phyloP scores from a whole-genome alignment of 2,113 vertebrate species.

The Osmerus eperlanus region DNA sequence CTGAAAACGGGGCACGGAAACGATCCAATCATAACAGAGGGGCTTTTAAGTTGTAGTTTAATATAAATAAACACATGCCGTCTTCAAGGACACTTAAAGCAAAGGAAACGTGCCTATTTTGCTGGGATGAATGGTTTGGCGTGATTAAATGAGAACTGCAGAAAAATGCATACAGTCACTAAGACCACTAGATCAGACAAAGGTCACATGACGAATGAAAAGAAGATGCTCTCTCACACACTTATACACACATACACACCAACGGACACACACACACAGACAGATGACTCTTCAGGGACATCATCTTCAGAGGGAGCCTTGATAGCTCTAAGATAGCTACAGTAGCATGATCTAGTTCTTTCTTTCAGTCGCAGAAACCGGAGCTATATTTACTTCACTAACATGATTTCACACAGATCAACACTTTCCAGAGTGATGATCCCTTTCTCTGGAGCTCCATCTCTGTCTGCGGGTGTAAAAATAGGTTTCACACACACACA shows the following conservation, averaged over 20 bases:
- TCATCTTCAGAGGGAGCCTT: conserved; percentile 16
- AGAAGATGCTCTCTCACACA: neutral
- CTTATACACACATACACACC: neutral
- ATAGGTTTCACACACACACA: conserved; percentile 14
- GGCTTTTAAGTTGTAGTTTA: neutral
- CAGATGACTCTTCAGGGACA: neutral
- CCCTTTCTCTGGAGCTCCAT: conserved; percentile 19
- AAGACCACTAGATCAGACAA: neutral
- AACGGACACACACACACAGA: neutral
- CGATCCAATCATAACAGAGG: neutral
- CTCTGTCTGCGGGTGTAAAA: conserved; percentile 29
- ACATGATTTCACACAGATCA: conserved; percentile 25
- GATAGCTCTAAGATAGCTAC: conserved; percentile 17
- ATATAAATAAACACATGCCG: too few species aligned
- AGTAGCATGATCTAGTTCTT: conserved; percentile 18
- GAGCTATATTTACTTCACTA: conserved; percentile 30
- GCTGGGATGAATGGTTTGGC: too few species aligned
- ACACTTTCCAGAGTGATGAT: conserved; percentile 17
- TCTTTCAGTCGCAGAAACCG: conserved; percentile 17
- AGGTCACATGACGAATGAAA: neutral
- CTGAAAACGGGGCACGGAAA: conserved; percentile 64
- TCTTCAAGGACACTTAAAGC: too few species aligned
- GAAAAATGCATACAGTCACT: neutral
- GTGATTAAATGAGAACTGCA: neutral
- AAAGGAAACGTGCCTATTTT: too few species aligned